Evolutionary conservation across 2,797 vertebrate species (phyloP).

Genomic region (Gymnocypris eckloni): DNA sequence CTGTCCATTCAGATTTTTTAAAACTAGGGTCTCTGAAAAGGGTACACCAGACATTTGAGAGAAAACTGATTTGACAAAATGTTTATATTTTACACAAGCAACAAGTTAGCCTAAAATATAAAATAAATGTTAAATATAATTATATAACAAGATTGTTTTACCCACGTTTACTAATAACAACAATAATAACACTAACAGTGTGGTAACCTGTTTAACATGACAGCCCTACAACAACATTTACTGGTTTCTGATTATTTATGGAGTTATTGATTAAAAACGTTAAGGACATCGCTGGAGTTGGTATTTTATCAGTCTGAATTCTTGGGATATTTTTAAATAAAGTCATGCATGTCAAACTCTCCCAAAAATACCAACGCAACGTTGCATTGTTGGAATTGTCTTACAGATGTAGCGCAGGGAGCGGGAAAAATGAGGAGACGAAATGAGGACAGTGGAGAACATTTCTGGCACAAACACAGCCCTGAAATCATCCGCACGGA

Average conservation of each 20-base stretch:
- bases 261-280: neutral
- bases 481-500: constrained; percentile 8
- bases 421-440: constrained; percentile 55
- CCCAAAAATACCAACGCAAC: constrained; percentile 9
- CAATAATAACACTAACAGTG: neutral
- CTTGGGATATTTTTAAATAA: neutral
- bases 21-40: neutral
- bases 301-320: neutral
- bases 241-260: neutral
- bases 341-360: constrained; percentile 4
- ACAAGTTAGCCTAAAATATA: neutral
- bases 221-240: neutral
- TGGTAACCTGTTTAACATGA: neutral
- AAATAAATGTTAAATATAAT: neutral
- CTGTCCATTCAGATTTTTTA: no score
- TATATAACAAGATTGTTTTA: neutral
- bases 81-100: neutral
- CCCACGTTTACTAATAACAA: no score
- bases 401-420: constrained; percentile 9
- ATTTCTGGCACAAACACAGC: constrained; percentile 50
- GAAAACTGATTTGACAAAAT: neutral
- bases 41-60: neutral
- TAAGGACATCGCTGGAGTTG: neutral
- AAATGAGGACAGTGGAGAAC: constrained; percentile 52
- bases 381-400: constrained; percentile 30